phyloP scores from a whole-genome alignment of 2,888 invertebrate genomes.

The Cetonia aurata region DNA sequence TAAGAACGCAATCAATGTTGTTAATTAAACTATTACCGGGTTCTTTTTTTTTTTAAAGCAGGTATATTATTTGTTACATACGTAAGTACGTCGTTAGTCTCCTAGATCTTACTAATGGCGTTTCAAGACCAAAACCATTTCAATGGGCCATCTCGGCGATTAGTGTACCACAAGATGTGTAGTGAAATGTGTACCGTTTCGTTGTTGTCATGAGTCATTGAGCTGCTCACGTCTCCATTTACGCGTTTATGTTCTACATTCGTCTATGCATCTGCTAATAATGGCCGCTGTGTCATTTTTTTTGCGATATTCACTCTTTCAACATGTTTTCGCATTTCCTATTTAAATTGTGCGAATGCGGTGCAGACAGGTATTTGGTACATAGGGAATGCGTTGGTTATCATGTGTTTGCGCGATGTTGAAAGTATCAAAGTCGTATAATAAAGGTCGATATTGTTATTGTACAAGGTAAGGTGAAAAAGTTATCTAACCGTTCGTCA shows the following conservation, averaged over 20 bases:
- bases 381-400: not conserved
- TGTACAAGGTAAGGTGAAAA: constrained; percentile 29
- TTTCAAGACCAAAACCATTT: not conserved
- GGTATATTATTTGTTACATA: not conserved
- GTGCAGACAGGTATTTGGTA: not conserved
- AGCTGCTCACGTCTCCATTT: constrained; percentile 24
- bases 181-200: constrained; percentile 34
- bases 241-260: constrained; percentile 5
- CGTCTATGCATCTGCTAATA: constrained; percentile 25
- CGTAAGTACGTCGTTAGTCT: not conserved
- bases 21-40: too few relatives aligned
- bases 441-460: constrained; percentile 16
- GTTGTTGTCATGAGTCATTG: constrained; percentile 36
- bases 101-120: not conserved
- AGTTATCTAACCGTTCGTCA: constrained; percentile 16
- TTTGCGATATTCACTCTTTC: not conserved
- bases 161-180: constrained; percentile 27
- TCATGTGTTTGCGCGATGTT: not conserved
- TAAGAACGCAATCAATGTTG: too few relatives aligned
- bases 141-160: constrained; percentile 8
- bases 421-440: too few relatives aligned
- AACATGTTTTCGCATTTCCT: constrained; percentile 1
- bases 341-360: constrained; percentile 9
- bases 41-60: too few relatives aligned
- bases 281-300: constrained; percentile 24